phyloP scores from a whole-genome alignment of 2,888 invertebrate genomes.

The Andrena dorsata region DNA sequence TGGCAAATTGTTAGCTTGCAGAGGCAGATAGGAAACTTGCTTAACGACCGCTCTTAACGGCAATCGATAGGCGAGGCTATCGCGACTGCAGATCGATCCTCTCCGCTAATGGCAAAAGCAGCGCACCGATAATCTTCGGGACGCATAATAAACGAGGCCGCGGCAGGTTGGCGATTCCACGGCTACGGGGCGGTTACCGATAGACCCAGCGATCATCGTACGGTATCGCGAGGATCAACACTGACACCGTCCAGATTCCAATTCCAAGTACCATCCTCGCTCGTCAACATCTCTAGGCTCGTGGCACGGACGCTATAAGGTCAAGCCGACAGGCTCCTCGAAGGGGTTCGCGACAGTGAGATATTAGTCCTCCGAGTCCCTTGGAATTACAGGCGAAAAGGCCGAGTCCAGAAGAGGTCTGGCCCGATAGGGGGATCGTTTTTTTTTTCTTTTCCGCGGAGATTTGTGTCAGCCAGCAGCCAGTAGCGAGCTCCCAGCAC shows the following conservation, averaged over 20 bases:
- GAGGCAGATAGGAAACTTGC: constrained; percentile 44
- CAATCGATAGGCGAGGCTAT: constrained; percentile 50
- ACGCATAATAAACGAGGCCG: constrained; percentile 49
- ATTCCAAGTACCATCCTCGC: not conserved
- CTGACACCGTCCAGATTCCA: not conserved
- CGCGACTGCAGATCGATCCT: constrained; percentile 32
- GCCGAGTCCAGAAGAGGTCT: constrained; percentile 43
- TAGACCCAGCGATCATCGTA: constrained; percentile 32
- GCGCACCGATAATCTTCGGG: constrained; percentile 43
- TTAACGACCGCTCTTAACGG: constrained; percentile 47
- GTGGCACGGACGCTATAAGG: not conserved
- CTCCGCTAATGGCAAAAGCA: constrained; percentile 30
- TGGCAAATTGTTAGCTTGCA: constrained; percentile 20
- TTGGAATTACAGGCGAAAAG: constrained; percentile 50
- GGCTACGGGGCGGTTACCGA: constrained; percentile 35
- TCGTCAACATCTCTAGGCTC: not conserved
- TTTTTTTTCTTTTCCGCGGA: constrained; percentile 64
- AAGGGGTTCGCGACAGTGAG: constrained; percentile 32
- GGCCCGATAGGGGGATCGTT: constrained; percentile 57
- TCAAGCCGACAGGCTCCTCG: not conserved
- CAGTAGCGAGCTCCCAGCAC: constrained; percentile 52
- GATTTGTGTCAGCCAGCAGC: constrained; percentile 72
- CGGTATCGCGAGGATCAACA: constrained; percentile 25
- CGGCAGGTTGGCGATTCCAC: constrained; percentile 41
- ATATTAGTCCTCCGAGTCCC: constrained; percentile 53